Conservation (phyloP, 2,113 vertebrate species). For the Perca schrenkii region DNA sequence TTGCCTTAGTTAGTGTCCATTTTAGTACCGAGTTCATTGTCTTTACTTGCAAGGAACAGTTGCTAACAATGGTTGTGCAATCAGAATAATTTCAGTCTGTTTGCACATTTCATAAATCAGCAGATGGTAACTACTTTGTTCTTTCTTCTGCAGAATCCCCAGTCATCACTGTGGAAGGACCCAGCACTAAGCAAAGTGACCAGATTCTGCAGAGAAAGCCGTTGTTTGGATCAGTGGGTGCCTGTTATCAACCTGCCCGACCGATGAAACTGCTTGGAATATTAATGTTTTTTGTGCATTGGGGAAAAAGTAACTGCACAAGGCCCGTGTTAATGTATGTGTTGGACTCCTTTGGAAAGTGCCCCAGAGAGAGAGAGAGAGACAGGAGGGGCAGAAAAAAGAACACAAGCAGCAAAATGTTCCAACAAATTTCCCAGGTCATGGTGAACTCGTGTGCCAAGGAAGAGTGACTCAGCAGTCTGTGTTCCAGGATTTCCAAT, state of each 20-base stretch:
- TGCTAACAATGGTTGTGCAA: slow-evolving; percentile 7
- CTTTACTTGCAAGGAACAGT: background rate
- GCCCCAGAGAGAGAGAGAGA: slow-evolving; percentile 29
- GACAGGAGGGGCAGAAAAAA: slow-evolving; percentile 27
- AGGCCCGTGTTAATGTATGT: slow-evolving; percentile 84
- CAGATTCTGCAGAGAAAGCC: slow-evolving; percentile 94
- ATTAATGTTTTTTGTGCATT: slow-evolving; percentile 54
- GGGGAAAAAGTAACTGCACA: slow-evolving; percentile 80
- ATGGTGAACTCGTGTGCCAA: slow-evolving; percentile 64
- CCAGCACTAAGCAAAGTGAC: slow-evolving; percentile 93
- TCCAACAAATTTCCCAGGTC: slow-evolving; percentile 60
- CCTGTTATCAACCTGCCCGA: slow-evolving; percentile 94
- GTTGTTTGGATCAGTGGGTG: slow-evolving; percentile 97
- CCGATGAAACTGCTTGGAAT: slow-evolving; percentile 85
- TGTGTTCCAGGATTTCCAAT: slow-evolving; percentile 71
- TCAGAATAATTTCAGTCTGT: background rate
- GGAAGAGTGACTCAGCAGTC: slow-evolving; percentile 81
- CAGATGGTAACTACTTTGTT: slow-evolving; percentile 22
- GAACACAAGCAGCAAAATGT: slow-evolving; percentile 15
- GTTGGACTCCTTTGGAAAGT: slow-evolving; percentile 75
- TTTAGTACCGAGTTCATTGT: background rate
- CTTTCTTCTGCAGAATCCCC: slow-evolving; percentile 87
- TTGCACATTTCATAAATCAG: slow-evolving; percentile 18
- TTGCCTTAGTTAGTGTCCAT: no score
- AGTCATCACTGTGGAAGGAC: slow-evolving; percentile 90